Base-by-base conservation (phyloP, 2,888 invertebrate genomes). In the Ectemnius cavifrons region DNA sequence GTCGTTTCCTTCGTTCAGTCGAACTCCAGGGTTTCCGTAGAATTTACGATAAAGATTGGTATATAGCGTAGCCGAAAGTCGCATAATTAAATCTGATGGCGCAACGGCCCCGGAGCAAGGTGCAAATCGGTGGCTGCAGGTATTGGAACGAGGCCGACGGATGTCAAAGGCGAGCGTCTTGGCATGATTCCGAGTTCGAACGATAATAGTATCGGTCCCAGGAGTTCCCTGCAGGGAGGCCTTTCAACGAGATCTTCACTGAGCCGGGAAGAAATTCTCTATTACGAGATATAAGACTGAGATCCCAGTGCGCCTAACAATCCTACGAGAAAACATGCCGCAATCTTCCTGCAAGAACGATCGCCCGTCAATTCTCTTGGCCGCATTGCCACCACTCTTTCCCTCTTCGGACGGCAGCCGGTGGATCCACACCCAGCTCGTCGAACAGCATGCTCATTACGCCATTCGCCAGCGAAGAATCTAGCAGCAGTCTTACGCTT, bases 161-260 rank as follows among this genome's bases (percentile, higher is more conserved):
- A 71, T 67, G 74, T 74, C 71, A 74, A 74, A 71, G 74, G 63
- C 59, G 66, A 70, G 28, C 27, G 69, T 64, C 73, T 69, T 73
- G 73, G 65, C 73, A 73, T n/a, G 64, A 49, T 62, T 62, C 65
- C 69, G 61, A 13, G 73, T 73, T 65, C 52, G 46, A 27, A 56
- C 70, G 63, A 63, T 71, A 66, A 71, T 74, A 66, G 60, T 57
- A 5, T 49, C 66, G 4, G n/a, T 52, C 52, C 52, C 5, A 52
- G 37, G 37, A 37, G 37, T 11, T 37, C 37, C 8, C 37, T 11
- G 37, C 37, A 37, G 37, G 8, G 11, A 37, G 8, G 66, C 66
- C 65, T 56, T 23, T 23, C 23, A 23, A 23, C 67, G 58, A 47
- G 45, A 11, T 23, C 58, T 23, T 67, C 49, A 37, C 46, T 16